Evolutionary conservation across 2,797 vertebrate genomes (phyloP).

Genomic region (Astyanax mexicanus): DNA sequence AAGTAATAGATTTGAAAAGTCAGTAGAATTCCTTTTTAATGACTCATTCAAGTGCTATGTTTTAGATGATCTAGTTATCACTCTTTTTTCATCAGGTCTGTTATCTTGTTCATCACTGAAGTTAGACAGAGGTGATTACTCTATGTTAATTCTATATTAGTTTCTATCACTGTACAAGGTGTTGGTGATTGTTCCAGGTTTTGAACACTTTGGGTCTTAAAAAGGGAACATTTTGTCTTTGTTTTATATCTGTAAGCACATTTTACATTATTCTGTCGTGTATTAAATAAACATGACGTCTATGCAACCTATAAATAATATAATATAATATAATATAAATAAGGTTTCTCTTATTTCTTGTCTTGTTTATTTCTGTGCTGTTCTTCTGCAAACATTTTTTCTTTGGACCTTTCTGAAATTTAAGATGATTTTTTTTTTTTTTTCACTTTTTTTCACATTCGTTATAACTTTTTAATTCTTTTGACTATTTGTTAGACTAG

Average conservation of each 20-base stretch:
- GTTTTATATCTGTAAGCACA: background rate
- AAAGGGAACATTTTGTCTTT: background rate
- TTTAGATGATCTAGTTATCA: background rate
- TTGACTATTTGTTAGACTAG: too few species aligned
- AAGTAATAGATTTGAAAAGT: too few species aligned
- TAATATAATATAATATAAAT: too few species aligned
- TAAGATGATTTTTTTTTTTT: too few species aligned
- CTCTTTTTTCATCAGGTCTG: background rate
- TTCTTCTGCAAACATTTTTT: too few species aligned
- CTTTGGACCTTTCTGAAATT: too few species aligned
- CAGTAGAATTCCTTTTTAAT: too few species aligned
- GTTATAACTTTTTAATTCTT: too few species aligned
- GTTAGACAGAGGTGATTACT: background rate
- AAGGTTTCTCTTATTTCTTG: background rate
- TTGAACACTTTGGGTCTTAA: background rate
- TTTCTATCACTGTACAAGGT: background rate
- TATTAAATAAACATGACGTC: background rate
- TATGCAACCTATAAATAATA: background rate
- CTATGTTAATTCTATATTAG: background rate
- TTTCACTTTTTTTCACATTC: too few species aligned
- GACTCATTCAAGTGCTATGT: background rate
- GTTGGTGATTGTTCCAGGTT: background rate
- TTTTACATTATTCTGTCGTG: background rate
- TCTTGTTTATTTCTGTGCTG: too few species aligned
- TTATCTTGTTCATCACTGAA: background rate